Evolutionary conservation across 2,113 vertebrate species (phyloP), one percentile per base, ranked within the genome.

Genomic region (Clarias magur): DNA sequence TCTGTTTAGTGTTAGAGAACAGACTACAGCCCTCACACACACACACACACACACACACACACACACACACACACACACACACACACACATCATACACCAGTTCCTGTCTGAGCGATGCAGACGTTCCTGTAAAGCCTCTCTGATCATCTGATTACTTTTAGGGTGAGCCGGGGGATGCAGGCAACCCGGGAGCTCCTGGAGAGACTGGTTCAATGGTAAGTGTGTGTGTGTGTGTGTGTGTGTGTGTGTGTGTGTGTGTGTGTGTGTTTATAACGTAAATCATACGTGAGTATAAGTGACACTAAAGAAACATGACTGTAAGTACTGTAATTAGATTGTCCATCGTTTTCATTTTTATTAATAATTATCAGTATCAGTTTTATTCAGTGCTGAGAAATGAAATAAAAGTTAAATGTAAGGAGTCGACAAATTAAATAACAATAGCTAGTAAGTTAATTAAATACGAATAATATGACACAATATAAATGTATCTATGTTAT

Each of bases 91-190:
- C 19, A 30, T 62, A 13, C 34, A 67, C 11, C 60, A 2, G 16
- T 67, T 70, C 76, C 21, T 17, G 17, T 60, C 3, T 21, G 27
- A 81, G 12, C 7, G 27, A 4, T 27, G 27, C 0, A 80, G 53
- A 68, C 10, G 11, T 34, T 65, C 57, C 27, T 70, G 21, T 81
- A 62, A 70, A 34, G 21, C n/a, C 25, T 63, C 12, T 62, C 15
- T n/a, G 3, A 9, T 57, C 54, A 75, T 90, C 59, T 91, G 27
- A 23, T 80, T 60, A 15, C 6, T 65, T 88, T 73, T 83, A 99
- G 98, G 98, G 98, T 93, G 98, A 99, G 91, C 96, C 92, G 3
- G 98, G 98, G 68, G 98, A 99, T 92, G 96, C 98, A 89, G 98
- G 98, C 27, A 99, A 99, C 90, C 98, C 98, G 56, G 98, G 98